Evolutionary conservation across 1,140 invertebrate species (phyloP), one percentile per base, ranked within the genome.

Genomic region (Drosophila melanica): DNA sequence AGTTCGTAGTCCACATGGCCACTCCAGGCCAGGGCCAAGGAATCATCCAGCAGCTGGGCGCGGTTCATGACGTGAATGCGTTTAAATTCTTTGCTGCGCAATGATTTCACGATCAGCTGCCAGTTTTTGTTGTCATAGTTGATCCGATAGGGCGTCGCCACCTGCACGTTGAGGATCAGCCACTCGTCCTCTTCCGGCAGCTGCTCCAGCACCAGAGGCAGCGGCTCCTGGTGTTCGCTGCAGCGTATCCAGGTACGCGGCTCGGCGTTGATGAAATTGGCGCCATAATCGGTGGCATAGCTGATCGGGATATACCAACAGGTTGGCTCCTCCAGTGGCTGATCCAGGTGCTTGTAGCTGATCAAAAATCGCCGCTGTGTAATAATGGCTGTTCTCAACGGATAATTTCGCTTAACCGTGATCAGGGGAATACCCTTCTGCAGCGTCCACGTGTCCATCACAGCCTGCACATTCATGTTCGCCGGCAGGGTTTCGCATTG

Each of bases 371-470:
- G 54, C 1, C 30, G 23, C 23, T 95, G 95, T 7, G 91, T 91
- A 1, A 95, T 77, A 45, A 84, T 86, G 0, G 93, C 92, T 0
- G 90, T 85, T 18, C 93, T 93, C 8, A 92, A 92, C 1, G 67
- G 60, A 64, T 95, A 95, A 70, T 95, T 91, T 50, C 94, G 93
- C 2, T 76, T 93, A 3, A 97, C 94, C 0, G 90, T 95, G 2
- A 98, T 91, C 0, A 97, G 92, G 0, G 97, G 97, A 92, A 96
- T 98, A 2, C 96, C 96, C 60, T 94, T 95, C 92, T 97, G 95
- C 16, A 95, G 92, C 4, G 96, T 96, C 97, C 97, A 98, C 0
- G 95, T 95, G 81, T 97, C 94, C 95, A 97, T 96, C 16, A 96
- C 94, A 4, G 92, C 74, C 68, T 94, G 94, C 0, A 97, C 93